phyloP scores from a whole-genome alignment of 1,140 invertebrate species.

The Chironomus tepperi region DNA sequence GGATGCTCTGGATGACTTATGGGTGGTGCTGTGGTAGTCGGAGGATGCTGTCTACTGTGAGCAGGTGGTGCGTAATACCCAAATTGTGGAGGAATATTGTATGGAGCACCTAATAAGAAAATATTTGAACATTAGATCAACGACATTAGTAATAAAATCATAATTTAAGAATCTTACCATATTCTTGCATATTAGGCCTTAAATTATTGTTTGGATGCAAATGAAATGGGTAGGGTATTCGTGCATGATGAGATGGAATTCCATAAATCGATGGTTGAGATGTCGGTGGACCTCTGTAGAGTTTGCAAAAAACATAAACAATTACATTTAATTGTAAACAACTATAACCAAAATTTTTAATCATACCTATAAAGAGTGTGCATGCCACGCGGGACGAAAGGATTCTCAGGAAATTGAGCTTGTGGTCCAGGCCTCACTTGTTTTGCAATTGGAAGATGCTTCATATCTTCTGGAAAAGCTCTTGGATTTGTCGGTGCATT shows the following conservation, averaged over 20 bases:
- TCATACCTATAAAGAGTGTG: conserved; percentile 10
- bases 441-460: not conserved
- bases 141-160: not conserved
- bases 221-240: conserved; percentile 16
- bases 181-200: not conserved
- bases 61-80: conserved; percentile 19
- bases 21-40: not conserved
- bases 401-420: not conserved
- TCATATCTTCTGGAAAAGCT: not conserved
- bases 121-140: not conserved
- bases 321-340: not conserved
- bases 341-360: not conserved
- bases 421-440: not conserved
- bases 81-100: not conserved
- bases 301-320: not conserved
- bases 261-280: conserved; percentile 15
- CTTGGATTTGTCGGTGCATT: not conserved
- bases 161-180: not conserved
- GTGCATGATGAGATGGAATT: not conserved
- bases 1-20: not conserved
- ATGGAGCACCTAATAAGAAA: not conserved
- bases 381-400: not conserved
- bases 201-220: not conserved
- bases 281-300: not conserved
- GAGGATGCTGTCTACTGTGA: conserved; percentile 16